Conservation (phyloP, 2,113 vertebrate species). For the Oreotrochilus melanogaster region DNA sequence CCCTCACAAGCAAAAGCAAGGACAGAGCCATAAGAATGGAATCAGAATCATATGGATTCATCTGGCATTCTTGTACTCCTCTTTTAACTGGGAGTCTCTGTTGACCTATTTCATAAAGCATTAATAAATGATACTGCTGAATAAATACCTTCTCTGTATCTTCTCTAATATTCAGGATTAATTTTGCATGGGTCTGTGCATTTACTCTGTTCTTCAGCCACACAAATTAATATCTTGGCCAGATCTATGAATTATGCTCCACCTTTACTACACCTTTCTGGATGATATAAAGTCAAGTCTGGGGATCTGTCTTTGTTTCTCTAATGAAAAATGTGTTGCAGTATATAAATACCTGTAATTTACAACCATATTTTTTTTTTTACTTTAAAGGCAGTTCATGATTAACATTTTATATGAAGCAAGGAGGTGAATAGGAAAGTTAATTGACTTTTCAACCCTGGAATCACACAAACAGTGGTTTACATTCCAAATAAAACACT, state of each 20-base stretch:
- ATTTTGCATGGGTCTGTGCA: not conserved
- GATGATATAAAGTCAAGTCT: not conserved
- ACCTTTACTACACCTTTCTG: not conserved
- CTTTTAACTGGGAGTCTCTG: not conserved
- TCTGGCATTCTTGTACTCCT: not conserved
- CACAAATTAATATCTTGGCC: not conserved
- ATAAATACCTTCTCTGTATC: not conserved
- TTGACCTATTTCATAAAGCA: not conserved
- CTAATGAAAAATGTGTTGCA: not conserved
- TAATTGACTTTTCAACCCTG: constrained; percentile 7
- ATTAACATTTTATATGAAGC: not conserved
- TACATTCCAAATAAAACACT: constrained; percentile 14
- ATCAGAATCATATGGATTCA: no score
- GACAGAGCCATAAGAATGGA: not conserved
- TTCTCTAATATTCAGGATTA: not conserved
- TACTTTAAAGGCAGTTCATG: not conserved
- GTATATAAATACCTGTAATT: not conserved
- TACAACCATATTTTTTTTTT: not conserved
- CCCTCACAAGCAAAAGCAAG: not conserved
- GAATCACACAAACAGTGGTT: constrained; percentile 3
- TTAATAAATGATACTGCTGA: not conserved
- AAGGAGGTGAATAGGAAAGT: not conserved
- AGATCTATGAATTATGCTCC: not conserved
- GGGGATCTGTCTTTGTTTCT: not conserved
- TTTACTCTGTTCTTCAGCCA: not conserved